Evolutionary conservation across 1,140 invertebrate species (phyloP), one percentile per base, ranked within the genome.

Genomic region (Varroa destructor): DNA sequence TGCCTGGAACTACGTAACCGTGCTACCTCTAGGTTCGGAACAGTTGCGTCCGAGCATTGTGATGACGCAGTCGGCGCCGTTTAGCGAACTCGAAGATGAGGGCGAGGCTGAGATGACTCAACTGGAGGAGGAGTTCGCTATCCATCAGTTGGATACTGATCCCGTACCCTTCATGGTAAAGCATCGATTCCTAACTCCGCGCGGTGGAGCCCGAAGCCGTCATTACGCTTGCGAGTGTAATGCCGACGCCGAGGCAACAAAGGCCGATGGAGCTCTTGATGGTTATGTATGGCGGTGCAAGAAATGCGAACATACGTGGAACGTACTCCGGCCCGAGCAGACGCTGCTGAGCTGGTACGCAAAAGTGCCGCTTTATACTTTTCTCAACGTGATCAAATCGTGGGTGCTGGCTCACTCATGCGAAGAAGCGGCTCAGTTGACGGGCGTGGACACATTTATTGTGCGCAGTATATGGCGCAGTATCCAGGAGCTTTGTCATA

Each of bases 361-460:
- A 14, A 67, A 40, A 40, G 46, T 67, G 46, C 61, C 61, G 14
- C 37, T 67, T 10, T 40, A 67, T 37, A 67, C 40, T 12, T 67
- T 67, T 67, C 61, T 67, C 37, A 67, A 67, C 61, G 61, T 67
- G 40, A 67, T 67, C 61, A 67, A 67, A 40, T 67, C 61, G 40
- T 67, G 61, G 61, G 61, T 67, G 40, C 61, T 67, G 61, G 61
- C 61, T 8, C 61, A 67, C 46, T 67, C 61, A 37, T 67, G 61
- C 37, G 61, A 67, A 37, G 61, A 67, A 8, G 46, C 61, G 12
- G 61, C 61, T 2, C 46, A 40, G 40, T 40, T 67, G 61, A 67
- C 61, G 14, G 61, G 61, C 12, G 61, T 67, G 12, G 61, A 67
- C 46, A 67, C 61, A 2, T 67, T 67, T 37, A 67, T 67, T 40